Evolutionary conservation across 2,888 invertebrate genomes (phyloP).

Genomic region (Dione vanillae): DNA sequence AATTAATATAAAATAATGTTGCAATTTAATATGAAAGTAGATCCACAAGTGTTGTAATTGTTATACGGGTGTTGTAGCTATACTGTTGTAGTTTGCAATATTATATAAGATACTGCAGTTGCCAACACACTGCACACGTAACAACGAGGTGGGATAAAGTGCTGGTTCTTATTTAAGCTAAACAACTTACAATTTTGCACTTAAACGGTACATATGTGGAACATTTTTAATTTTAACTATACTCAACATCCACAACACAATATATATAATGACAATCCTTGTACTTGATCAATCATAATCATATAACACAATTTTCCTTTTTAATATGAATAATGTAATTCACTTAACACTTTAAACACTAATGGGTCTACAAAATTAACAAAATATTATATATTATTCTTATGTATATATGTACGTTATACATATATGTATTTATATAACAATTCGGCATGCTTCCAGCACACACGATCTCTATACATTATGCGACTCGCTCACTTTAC

Average conservation of each 20-base stretch:
- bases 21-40: conserved; percentile 61
- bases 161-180: conserved; percentile 19
- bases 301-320: conserved; percentile 18
- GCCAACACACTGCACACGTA: conserved; percentile 83
- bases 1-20: conserved; percentile 45
- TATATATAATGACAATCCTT: neutral
- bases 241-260: conserved; percentile 47
- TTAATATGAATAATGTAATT: conserved; percentile 38
- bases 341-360: conserved; percentile 68
- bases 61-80: conserved; percentile 60
- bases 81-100: conserved; percentile 45
- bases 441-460: conserved; percentile 47
- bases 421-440: conserved; percentile 32
- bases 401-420: neutral
- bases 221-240: neutral
- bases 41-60: conserved; percentile 78
- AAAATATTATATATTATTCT: conserved; percentile 10
- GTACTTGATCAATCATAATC: neutral
- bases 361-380: conserved; percentile 70
- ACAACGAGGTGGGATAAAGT: conserved; percentile 42
- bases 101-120: conserved; percentile 54
- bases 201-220: neutral
- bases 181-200: neutral
- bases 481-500: conserved; percentile 43
- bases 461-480: conserved; percentile 45